Base-by-base conservation (phyloP, 2,113 vertebrate genomes). In the Illadopsis cleaveri region DNA sequence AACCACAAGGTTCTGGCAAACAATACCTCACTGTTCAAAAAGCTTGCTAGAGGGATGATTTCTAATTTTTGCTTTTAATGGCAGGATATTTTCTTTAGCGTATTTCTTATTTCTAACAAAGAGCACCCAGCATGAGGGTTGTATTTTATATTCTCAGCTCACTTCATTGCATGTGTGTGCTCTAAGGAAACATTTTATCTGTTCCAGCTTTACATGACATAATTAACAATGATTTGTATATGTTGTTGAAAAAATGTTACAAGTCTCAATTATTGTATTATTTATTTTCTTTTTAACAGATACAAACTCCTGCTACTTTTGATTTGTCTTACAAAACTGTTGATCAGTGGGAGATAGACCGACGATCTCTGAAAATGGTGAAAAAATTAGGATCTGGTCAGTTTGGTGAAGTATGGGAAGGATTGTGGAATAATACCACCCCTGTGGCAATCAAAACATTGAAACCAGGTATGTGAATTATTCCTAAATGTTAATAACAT, bases 361-460 rank as follows among this genome's bases (percentile, higher is more conserved):
- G 99, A 50, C 97, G 40, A 9, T 99, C 99, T 68, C 82, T 99
- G 71, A 96, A 97, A 62, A 81, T 99, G 14, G 45, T 99, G 75
- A 98, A 78, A 93, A 98, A 98, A 90, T 95, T 99, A 70, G 99
- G 99, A 47, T 98, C 98, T 1, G 99, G 99, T 21, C 99, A 99
- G 97, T 99, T 99, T 96, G 99, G 99, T 33, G 99, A 99, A 80
- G 99, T 99, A 8, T 99, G 98, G 93, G 98, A 99, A 98, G 99
- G 99, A 30, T 50, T 98, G 23, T 99, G 99, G 99, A 99, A 99
- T 80, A 98, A 98, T 19, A 99, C 98, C 33, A 99, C 98, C 6
- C 64, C 98, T 0, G 99, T 99, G 14, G 99, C 99, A 12, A 98
- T 99, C 53, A 99, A 99, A 97, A 99, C 98, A 14, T 97, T 99